Evolutionary conservation across 2,113 vertebrate species (phyloP).

Genomic region (Ovibos moschatus): DNA sequence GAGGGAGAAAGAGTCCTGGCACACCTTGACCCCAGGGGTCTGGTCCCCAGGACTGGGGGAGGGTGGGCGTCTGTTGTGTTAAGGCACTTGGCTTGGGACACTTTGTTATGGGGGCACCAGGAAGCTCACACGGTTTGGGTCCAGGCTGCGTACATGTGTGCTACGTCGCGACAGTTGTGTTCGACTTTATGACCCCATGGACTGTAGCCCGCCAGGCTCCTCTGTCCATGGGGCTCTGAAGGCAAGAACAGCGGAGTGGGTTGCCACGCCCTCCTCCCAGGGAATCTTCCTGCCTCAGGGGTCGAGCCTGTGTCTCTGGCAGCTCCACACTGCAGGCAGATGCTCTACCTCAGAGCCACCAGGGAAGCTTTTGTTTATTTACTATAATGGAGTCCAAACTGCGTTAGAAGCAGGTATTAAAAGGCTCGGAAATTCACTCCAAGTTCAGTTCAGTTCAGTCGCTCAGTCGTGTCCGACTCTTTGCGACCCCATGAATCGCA

Average conservation of each 20-base stretch:
- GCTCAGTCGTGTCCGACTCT: too few species aligned
- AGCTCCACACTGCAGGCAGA: neutral
- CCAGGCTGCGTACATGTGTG: accelerated
- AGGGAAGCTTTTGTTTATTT: neutral
- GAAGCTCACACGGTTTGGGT: neutral
- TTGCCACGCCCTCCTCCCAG: neutral
- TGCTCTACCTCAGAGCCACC: neutral
- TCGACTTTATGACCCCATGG: accelerated
- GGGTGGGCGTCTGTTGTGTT: neutral
- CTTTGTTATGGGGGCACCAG: neutral
- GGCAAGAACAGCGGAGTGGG: neutral
- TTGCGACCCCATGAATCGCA: accelerated
- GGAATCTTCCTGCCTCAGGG: neutral
- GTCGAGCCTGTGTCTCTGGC: neutral
- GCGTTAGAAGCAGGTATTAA: neutral
- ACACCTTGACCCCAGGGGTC: neutral
- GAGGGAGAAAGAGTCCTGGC: neutral
- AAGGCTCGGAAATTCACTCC: neutral
- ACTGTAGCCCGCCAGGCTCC: neutral
- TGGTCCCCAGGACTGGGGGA: neutral
- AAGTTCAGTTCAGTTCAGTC: too few species aligned
- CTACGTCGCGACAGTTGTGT: accelerated
- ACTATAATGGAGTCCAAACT: neutral
- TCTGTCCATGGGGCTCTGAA: neutral
- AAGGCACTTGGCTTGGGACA: neutral